Evolutionary conservation across 2,888 invertebrate species (phyloP).

Genomic region (Argyresthia goedartella): DNA sequence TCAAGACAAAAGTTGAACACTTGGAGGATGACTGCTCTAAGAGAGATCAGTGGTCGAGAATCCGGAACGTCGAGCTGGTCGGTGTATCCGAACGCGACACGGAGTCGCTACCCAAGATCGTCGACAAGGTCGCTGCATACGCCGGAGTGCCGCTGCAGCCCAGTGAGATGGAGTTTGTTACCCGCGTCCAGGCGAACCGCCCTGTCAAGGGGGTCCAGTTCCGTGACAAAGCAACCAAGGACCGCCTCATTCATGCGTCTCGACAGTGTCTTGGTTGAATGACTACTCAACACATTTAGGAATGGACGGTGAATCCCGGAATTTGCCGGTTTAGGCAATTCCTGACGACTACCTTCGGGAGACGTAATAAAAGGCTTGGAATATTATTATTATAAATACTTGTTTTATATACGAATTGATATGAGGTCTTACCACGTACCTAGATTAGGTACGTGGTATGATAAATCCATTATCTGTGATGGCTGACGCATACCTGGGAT

Average conservation of each 20-base stretch:
- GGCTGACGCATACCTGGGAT: no score
- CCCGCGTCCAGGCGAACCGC: neutral
- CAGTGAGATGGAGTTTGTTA: neutral
- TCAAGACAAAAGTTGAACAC: neutral
- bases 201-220: neutral
- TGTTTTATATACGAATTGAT: no score
- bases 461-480: no score
- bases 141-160: neutral
- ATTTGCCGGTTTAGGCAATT: no score
- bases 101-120: neutral
- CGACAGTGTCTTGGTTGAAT: neutral
- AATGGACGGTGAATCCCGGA: neutral
- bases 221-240: no score
- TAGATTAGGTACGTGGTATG: no score
- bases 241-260: neutral
- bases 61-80: neutral
- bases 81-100: neutral
- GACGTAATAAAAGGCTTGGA: no score
- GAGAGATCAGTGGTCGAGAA: neutral
- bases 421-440: no score
- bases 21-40: neutral
- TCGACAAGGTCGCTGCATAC: neutral
- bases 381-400: no score
- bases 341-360: no score
- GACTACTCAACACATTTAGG: neutral